Evolutionary conservation across 2,797 vertebrate species (phyloP).

Genomic region (Onychomys leucogaster): DNA sequence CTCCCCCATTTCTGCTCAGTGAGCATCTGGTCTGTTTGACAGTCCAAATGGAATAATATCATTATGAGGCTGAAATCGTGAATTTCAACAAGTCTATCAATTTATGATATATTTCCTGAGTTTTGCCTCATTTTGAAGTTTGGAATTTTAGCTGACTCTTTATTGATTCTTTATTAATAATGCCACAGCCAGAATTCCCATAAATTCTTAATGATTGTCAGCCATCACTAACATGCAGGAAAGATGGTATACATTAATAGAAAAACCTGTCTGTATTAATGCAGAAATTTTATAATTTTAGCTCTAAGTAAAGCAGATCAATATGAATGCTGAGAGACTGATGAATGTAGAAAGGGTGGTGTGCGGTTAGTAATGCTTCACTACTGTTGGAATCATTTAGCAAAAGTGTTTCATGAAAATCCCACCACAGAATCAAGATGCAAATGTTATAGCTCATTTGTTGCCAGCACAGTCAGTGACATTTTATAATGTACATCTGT

Average conservation of each 20-base stretch:
- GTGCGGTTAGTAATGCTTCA: conserved; percentile 84
- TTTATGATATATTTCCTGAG: not conserved
- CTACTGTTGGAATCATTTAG: conserved; percentile 89
- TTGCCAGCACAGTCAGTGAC: conserved; percentile 93
- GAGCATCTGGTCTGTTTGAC: not conserved
- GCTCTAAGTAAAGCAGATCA: conserved; percentile 67
- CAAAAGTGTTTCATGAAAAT: conserved; percentile 88
- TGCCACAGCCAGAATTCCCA: not conserved
- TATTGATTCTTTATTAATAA: conserved; percentile 27
- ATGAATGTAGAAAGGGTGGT: conserved; percentile 80
- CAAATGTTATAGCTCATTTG: conserved; percentile 92
- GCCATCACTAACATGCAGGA: conserved; percentile 10
- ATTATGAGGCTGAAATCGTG: conserved; percentile 34
- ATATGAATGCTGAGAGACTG: conserved; percentile 71
- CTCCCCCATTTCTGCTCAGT: not conserved
- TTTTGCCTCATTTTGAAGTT: conserved; percentile 17
- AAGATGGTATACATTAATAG: conserved; percentile 67
- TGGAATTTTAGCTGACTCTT: conserved; percentile 42
- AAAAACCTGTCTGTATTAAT: conserved; percentile 81
- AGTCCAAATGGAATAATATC: not conserved
- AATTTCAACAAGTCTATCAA: not conserved
- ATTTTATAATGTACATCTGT: conserved; percentile 94
- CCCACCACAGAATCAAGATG: conserved; percentile 84
- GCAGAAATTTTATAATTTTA: conserved; percentile 67
- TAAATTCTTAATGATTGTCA: not conserved